A percentile compares a stretch with the other conserved stretches of the same genome.
phyloP scores from a whole-genome alignment of 1,140 invertebrate species.

The Bombus waltoni region DNA sequence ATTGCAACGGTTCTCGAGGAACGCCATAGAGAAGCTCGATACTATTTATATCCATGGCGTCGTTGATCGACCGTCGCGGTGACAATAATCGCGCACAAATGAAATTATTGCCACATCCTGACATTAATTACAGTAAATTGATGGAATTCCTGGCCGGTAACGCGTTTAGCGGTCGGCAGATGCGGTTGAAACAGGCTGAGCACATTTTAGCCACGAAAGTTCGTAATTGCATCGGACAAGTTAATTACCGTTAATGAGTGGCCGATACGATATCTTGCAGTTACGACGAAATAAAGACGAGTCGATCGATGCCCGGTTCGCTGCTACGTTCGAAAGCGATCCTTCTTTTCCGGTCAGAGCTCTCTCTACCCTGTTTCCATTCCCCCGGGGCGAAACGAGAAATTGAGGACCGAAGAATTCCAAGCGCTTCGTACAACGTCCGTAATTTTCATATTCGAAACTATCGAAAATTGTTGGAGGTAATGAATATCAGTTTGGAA shows the following conservation, averaged over 20 bases:
- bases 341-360: background rate
- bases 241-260: constrained; percentile 66
- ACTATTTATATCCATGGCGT: constrained; percentile 23
- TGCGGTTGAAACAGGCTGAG: constrained; percentile 54
- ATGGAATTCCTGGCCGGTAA: constrained; percentile 58
- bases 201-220: constrained; percentile 66
- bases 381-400: background rate
- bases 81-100: constrained; percentile 63
- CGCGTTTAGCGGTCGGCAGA: constrained; percentile 62
- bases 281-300: constrained; percentile 43
- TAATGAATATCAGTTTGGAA: background rate
- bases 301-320: constrained; percentile 15
- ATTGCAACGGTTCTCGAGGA: no score
- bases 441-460: background rate
- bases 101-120: constrained; percentile 65
- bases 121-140: constrained; percentile 68
- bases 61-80: constrained; percentile 20
- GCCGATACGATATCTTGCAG: constrained; percentile 64
- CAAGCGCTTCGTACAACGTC: background rate
- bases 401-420: constrained; percentile 19
- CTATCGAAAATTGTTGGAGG: background rate
- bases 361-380: no score
- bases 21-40: background rate
- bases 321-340: background rate
- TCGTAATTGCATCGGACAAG: constrained; percentile 65